Base-by-base conservation (phyloP, 2,888 invertebrate species). In the Cloeon dipterum region DNA sequence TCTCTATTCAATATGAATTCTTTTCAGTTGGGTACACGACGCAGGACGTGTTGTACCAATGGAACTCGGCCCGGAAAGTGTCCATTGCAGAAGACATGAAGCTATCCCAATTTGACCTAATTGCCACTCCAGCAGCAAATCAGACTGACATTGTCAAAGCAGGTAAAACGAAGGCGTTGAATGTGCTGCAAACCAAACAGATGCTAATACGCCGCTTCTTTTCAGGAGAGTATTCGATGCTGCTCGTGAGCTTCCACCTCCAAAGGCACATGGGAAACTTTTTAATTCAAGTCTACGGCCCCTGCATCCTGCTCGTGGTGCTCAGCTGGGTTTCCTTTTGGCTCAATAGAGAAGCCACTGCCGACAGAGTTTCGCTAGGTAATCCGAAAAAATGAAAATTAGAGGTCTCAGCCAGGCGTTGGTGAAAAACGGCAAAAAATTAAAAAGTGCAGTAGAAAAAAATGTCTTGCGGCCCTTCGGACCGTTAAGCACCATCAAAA, bases 241-340 rank as follows among this genome's bases (percentile, higher is more conserved):
- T 78, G 14, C 58, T 75, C 50, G 76, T 75, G 1, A 73, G 73
- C 48, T 78, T 82, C 49, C 74, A 74, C 53, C 63, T 82, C 23
- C 71, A 74, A 54, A 63, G 83, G 3, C 78, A 79, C 53, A 77
- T 78, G 68, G 82, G 82, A n/a, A 79, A 78, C 54, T 83, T 82
- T 52, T 61, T 83, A 29, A 76, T 83, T 46, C 82, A 85, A 59
- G 81, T 82, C 8, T 85, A 83, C 51, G 74, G 81, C 1, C 83
- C 83, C 1, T 83, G 82, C 49, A 71, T 78, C 32, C 63, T 83
- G 34, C 65, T 83, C 13, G 82, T 82, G 3, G 74, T 82, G n/a
- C 62, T 83, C 4, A 81, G 81, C 1, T 83, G 83, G 83, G 81
- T 85, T 2, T 79, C 81, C 3, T 77, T 77, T 50, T 82, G 79